Evolutionary conservation across 2,888 invertebrate genomes (phyloP).

Genomic region (Byasa hedistus): DNA sequence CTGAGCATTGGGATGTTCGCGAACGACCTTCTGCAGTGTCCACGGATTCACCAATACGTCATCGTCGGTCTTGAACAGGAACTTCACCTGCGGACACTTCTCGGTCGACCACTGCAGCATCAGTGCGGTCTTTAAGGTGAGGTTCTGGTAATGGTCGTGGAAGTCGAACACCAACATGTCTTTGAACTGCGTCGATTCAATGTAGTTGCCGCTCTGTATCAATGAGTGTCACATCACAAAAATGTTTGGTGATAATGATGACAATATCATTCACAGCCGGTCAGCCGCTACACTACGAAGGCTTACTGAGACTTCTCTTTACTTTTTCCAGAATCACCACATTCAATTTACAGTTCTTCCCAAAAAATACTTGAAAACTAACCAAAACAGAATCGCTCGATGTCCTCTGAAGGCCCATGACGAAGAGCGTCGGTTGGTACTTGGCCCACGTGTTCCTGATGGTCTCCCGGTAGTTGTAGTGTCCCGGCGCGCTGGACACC

Average conservation of each 20-base stretch:
- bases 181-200: conserved; percentile 74
- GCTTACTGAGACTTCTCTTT: no score
- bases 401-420: conserved; percentile 72
- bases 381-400: conserved; percentile 49
- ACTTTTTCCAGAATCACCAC: no score
- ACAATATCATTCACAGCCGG: no score
- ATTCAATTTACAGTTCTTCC: not conserved
- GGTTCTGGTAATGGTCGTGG: conserved; percentile 82
- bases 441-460: conserved; percentile 81
- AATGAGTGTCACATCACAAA: not conserved
- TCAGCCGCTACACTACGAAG: no score
- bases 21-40: conserved; percentile 52
- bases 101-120: conserved; percentile 81
- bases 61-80: conserved; percentile 81
- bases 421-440: conserved; percentile 75
- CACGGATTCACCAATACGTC: conserved; percentile 82
- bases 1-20: conserved; percentile 49
- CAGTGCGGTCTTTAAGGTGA: conserved; percentile 84
- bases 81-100: conserved; percentile 75
- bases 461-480: conserved; percentile 72
- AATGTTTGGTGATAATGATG: not conserved
- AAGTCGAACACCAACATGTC: conserved; percentile 83
- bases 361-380: not conserved
- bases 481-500: conserved; percentile 76
- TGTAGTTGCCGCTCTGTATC: conserved; percentile 56